Evolutionary conservation across 2,113 vertebrate genomes (phyloP), one percentile per base, ranked within the genome.

Genomic region (Hippocampus guttulatus): DNA sequence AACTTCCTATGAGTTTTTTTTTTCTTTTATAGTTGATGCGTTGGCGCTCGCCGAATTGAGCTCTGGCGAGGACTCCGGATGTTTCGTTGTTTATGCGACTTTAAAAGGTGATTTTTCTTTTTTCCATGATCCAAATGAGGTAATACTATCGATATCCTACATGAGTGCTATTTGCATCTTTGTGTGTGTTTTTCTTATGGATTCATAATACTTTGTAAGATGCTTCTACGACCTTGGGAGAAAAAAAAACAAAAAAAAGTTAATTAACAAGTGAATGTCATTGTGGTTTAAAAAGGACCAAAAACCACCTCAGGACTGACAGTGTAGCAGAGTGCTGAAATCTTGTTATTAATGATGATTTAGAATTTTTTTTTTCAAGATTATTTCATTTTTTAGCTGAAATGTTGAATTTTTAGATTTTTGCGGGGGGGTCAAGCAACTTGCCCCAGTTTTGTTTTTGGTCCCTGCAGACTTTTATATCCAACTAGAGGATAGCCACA

Each of bases 241-340:
- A 15, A 27, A 33, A 60, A 14, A 60, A 33, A 18, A 18, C 18
- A 30, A 10, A 8, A 58, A 58, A 23, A 55, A 3, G 8, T 11
- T n/a, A 23, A 27, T 25, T 58, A 55, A n/a, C n/a, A 43, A 43
- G n/a, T 27, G 57, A 58, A 58, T 58, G 57, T 58, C 15, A 18
- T 0, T 2, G 14, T 30, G 57, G 57, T 30, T 60, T 60, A 16
- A 60, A 60, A 25, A 18, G 58, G 58, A 60, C 58, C 57, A 16
- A 58, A 58, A 58, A 58, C 23, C 57, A 58, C 57, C 58, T 33
- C 58, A 60, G 58, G 58, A 60, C 58, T 30, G 27, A 60, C 33
- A 30, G 58, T 60, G 58, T 60, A 60, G 58, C 58, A 60, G 25
- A 33, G 12, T 33, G 27, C 58, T 33, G 21, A n/a, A 54, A 54